These are phyloP conservation scores for Aegypius monachus DNA, from an alignment of 2,113 vertebrate genomes.

Conservation along the genomic window DNA sequence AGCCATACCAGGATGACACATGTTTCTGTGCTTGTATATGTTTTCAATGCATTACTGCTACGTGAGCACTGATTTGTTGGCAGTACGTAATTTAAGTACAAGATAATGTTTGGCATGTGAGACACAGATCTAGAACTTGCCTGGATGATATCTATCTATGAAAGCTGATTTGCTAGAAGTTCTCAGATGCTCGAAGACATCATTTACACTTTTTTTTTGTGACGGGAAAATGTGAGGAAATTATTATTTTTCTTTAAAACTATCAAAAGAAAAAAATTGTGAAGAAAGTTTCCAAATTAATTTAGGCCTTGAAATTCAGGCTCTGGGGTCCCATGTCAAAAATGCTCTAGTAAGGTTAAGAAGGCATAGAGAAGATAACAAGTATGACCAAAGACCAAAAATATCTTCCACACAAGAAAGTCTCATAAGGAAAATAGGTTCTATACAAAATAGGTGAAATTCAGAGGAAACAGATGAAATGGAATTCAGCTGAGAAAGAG, in stretches of 20 bases:
- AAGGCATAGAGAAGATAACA: background rate
- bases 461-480: background rate
- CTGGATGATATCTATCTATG: background rate
- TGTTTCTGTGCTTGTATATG: background rate
- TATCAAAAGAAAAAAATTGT: accelerated
- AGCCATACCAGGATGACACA: background rate
- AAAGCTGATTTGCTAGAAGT: background rate
- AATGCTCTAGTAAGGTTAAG: background rate
- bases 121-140: background rate
- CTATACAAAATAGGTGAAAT: background rate
- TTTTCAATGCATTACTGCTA: background rate
- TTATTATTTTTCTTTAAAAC: background rate
- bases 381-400: background rate
- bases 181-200: background rate
- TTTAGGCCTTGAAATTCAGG: background rate
- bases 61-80: background rate
- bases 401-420: background rate
- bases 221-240: background rate
- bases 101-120: background rate
- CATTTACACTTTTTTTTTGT: background rate
- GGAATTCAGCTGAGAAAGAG: background rate
- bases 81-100: background rate
- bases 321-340: background rate
- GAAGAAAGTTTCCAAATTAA: background rate
- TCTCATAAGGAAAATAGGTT: background rate